Evolutionary conservation across 1,140 invertebrate genomes (phyloP).

Genomic region (Hylaeus volcanicus): DNA sequence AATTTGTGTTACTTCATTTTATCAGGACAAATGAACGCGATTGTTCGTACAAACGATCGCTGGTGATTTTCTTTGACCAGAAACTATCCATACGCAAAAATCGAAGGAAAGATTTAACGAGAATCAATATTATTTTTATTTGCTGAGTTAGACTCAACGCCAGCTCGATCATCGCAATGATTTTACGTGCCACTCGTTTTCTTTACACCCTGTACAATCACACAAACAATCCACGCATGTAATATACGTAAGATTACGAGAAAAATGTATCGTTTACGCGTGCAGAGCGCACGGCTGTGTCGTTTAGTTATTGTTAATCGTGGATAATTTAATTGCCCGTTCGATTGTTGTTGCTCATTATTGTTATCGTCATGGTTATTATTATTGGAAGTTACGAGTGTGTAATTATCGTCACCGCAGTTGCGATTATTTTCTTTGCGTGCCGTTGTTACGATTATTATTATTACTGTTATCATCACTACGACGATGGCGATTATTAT

Average conservation of each 20-base stretch:
- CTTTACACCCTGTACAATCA: background rate
- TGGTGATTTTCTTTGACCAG: no score
- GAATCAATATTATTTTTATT: no score
- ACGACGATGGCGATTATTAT: conserved; percentile 50
- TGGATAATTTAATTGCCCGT: conserved; percentile 33
- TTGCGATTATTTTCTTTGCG: conserved; percentile 25
- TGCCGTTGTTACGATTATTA: conserved; percentile 63
- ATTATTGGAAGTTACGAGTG: conserved; percentile 37
- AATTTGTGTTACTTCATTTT: background rate
- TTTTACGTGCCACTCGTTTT: background rate
- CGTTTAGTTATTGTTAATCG: conserved; percentile 35
- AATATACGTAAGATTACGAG: conserved; percentile 54
- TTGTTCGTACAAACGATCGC: no score
- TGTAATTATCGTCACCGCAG: conserved; percentile 24
- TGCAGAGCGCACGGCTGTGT: conserved; percentile 20
- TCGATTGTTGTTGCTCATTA: conserved; percentile 53
- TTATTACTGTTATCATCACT: conserved; percentile 39
- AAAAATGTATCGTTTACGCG: conserved; percentile 15
- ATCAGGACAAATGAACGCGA: background rate
- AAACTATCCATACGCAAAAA: no score
- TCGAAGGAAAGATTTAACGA: no score
- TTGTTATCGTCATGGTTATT: conserved; percentile 67
- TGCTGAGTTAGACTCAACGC: background rate
- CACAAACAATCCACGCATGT: conserved; percentile 24
- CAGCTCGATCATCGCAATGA: background rate